Evolutionary conservation across 2,797 vertebrate genomes (phyloP), one percentile per base, ranked within the genome.

Genomic region (Enteromius trimaculatus): DNA sequence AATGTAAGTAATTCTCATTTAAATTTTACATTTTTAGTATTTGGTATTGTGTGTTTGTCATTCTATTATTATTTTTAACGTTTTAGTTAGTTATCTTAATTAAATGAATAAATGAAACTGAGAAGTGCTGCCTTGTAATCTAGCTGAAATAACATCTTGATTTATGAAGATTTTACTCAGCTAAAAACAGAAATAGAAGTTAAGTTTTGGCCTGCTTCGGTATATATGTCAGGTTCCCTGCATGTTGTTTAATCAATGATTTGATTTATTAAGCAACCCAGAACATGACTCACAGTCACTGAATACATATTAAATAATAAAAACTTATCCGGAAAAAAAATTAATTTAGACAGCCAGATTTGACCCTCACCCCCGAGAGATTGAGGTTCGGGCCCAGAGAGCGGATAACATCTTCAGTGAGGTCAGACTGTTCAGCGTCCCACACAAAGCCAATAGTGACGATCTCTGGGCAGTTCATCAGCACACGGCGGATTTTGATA

Each of bases 381-480:
- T 96, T 95, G 71, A 99, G 94, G 0, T 96, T 95, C 1, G 97
- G 96, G 19, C 96, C 96, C 47, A 99, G 93, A 51, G 95, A 96
- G 80, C 96, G 92, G 87, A 99, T 95, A 81, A 99, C 96, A 72
- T 99, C 97, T 84, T 98, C 96, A 0, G 97, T 99, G 68, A 99
- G 95, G 87, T 99, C 97, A 0, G 98, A 99, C 90, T 99, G 97
- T 84, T 99, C 98, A 0, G 98, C 96, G 74, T 99, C 98, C 98
- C 98, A 99, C 21, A 99, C 98, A 62, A 99, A 95, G 79, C 98
- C 98, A 0, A 99, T 97, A 6, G 98, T 99, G 70, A 99, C 97
- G n/a, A 99, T 98, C 92, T 99, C 97, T 0, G 98, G 98, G 83
- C 97, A 98, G 90, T 98, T 99, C 97, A 99, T 97, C 81, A 99